Conservation (phyloP, 2,888 invertebrate species). For the Ormyrus rosae region DNA sequence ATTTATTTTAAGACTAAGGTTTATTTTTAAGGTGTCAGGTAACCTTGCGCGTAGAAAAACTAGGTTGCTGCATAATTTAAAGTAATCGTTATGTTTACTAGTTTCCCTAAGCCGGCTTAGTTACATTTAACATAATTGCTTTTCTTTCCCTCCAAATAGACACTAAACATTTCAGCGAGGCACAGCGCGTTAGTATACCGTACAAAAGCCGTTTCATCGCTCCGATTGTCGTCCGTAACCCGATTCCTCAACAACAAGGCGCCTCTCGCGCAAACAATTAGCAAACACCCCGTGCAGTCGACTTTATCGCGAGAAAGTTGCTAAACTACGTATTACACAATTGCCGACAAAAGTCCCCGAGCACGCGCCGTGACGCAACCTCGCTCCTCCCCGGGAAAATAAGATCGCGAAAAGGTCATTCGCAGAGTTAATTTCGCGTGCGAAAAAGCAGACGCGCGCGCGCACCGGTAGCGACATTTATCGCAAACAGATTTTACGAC, state of each 20-base stretch:
- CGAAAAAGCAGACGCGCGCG: constrained; percentile 19
- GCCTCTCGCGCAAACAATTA: no score
- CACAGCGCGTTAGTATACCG: no score
- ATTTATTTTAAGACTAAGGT: not conserved
- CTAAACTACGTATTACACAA: no score
- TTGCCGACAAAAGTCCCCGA: no score
- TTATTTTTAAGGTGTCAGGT: constrained; percentile 25
- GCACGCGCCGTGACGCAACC: no score
- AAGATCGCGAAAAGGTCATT: constrained; percentile 41
- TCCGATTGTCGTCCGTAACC: no score
- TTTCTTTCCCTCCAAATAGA: no score
- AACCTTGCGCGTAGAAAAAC: constrained; percentile 16
- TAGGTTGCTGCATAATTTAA: constrained; percentile 32
- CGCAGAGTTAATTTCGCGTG: constrained; percentile 41
- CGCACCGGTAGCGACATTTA: constrained; percentile 30
- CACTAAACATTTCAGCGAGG: no score
- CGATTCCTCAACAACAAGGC: no score
- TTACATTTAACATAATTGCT: not conserved
- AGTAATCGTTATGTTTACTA: constrained; percentile 21
- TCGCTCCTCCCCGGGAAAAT: constrained; percentile 2
- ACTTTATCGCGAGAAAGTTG: no score
- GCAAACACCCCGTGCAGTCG: no score
- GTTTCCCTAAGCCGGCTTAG: constrained; percentile 3
- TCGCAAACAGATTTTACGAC: constrained; percentile 45
- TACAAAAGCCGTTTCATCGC: no score